Conservation (phyloP, 37 sponge, comb jelly and placozoan species). For the Halichondria panicea region DNA sequence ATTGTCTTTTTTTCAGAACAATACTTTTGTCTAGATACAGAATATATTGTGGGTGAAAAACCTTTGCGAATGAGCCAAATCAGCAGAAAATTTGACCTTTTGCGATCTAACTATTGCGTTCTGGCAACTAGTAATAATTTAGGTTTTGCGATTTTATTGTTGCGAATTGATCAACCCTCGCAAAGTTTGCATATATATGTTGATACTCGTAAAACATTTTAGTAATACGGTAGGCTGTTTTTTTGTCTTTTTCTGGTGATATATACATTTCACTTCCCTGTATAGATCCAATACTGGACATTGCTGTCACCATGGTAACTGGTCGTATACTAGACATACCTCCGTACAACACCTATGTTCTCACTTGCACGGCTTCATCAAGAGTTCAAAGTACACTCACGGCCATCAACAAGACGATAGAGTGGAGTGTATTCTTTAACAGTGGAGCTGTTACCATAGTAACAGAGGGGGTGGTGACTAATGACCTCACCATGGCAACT, state of each 20-base stretch:
- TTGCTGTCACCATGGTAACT: neutral
- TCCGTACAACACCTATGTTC: conserved; percentile 12
- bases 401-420: neutral
- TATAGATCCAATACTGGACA: neutral
- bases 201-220: no score
- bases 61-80: no score
- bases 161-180: no score
- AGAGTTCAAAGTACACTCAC: neutral
- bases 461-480: neutral
- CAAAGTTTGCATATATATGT: no score
- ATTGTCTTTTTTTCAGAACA: no score
- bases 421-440: neutral
- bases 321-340: neutral
- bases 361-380: conserved; percentile 7
- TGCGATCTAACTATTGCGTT: no score
- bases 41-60: no score
- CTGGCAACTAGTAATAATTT: no score
- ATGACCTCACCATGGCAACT: neutral
- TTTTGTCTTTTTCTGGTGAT: neutral
- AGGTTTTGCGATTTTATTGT: no score
- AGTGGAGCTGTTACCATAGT: neutral
- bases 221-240: no score
- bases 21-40: no score
- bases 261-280: neutral
- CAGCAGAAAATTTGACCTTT: no score